These are phyloP conservation scores for Epsilonema sp. DNA, from an alignment of 2,888 invertebrate genomes.

Conservation along the genomic window DNA sequence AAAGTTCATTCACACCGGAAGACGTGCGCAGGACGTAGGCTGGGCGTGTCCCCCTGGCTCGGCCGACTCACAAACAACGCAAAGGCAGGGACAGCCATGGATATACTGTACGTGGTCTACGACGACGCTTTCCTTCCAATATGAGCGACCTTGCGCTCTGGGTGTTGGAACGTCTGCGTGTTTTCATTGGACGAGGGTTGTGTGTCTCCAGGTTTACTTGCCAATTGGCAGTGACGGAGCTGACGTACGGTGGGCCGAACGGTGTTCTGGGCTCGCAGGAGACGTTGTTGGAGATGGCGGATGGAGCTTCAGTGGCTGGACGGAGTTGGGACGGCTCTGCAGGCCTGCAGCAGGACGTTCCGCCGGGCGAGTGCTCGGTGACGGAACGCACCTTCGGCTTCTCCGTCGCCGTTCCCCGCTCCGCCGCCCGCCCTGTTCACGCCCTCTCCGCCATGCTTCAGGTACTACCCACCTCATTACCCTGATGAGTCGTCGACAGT, in stretches of 20 bases:
- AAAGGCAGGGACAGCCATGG: no score
- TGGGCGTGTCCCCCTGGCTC: no score
- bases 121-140: no score
- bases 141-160: no score
- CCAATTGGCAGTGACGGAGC: conserved; percentile 46
- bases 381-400: conserved; percentile 44
- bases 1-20: no score
- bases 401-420: conserved; percentile 38
- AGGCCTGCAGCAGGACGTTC: conserved; percentile 7
- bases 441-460: conserved; percentile 2
- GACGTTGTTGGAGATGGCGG: neutral
- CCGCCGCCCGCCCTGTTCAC: neutral
- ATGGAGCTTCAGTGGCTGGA: conserved; percentile 16
- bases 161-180: conserved; percentile 4
- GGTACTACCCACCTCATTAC: no score
- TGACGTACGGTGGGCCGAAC: conserved; percentile 25
- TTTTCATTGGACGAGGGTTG: neutral
- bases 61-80: no score
- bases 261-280: no score
- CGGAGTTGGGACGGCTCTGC: conserved; percentile 19
- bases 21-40: no score
- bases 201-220: conserved; percentile 38
- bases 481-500: no score
- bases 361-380: conserved; percentile 13
- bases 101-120: no score